Percentiles rank a stretch among this genome's conserved stretches.
These are phyloP conservation scores for Chromis chromis DNA, from an alignment of 2,797 vertebrate genomes.

Conservation along the genomic window DNA sequence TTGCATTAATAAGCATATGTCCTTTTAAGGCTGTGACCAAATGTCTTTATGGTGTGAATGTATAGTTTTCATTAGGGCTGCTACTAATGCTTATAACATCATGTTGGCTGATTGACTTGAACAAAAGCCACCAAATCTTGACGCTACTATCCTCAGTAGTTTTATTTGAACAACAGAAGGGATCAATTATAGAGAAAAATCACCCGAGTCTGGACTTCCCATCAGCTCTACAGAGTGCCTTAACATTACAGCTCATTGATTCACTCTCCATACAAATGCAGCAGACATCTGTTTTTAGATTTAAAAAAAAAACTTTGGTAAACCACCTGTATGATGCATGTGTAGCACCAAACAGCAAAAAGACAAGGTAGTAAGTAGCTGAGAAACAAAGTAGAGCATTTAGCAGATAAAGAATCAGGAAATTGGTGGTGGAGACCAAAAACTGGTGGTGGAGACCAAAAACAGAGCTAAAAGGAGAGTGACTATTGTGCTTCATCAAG, in stretches of 20 bases:
- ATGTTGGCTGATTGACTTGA: neutral
- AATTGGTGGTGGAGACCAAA: neutral
- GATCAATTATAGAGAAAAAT: no score
- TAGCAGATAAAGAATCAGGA: neutral
- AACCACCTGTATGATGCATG: neutral
- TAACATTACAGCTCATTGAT: neutral
- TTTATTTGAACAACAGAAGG: no score
- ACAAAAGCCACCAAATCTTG: neutral
- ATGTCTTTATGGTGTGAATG: neutral
- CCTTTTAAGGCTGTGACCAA: neutral
- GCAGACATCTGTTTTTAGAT: neutral
- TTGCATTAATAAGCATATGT: neutral
- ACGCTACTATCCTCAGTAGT: neutral
- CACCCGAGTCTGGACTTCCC: no score
- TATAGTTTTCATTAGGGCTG: constrained; percentile 1
- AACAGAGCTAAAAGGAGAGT: neutral
- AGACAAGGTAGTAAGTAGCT: neutral
- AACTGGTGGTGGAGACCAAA: neutral
- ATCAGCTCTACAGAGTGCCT: neutral
- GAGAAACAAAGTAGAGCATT: neutral
- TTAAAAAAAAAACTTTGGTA: neutral
- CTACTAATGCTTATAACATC: neutral
- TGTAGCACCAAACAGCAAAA: neutral
- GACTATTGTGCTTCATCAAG: no score
- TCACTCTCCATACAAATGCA: neutral